Evolutionary conservation across 2,113 vertebrate species (phyloP), one percentile per base, ranked within the genome.

Genomic region (Mus spicilegus): DNA sequence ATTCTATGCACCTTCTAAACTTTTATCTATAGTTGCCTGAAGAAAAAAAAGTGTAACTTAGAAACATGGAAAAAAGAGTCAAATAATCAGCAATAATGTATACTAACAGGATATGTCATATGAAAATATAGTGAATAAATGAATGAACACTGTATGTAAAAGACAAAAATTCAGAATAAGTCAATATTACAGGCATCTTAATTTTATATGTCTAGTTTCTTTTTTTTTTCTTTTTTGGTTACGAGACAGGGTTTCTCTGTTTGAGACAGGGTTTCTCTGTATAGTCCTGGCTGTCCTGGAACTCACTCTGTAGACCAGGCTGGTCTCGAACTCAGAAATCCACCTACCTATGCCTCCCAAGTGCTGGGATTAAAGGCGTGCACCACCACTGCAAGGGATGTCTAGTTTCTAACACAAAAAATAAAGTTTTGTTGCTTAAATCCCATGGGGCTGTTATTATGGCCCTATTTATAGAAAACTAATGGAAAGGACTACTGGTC

Each of bases 391-490:
- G 42, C 42, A 42, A 42, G 42, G 42, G 17, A 33, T 78, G 46
- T 78, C 46, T 33, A 78, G 46, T 14, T 77, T 49, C 5, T 28
- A 77, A 77, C 75, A 49, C 42, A 77, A 76, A n/a, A 84, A 72
- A 56, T 20, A 30, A 93, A 78, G 12, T 67, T 65, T 5, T 77
- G 6, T n/a, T 56, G 19, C 54, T 93, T 33, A 77, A 42, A 13
- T 63, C 72, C 65, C 82, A 56, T 13, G 30, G 11, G 7, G 26
- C 12, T 87, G 54, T 85, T 87, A 46, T 51, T 73, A 78, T 63
- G 46, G 46, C 20, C 63, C 61, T 73, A 30, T 56, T 56, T 80
- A 80, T 56, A 87, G 77, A 46, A 93, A 95, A 95, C 49, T 54
- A 85, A 91, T 42, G 67, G 9, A 61, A 13, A 9, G 39, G 10